These are phyloP conservation scores for Cyprinodon variegatus DNA, from an alignment of 2,113 vertebrate species.

Conservation along the genomic window DNA sequence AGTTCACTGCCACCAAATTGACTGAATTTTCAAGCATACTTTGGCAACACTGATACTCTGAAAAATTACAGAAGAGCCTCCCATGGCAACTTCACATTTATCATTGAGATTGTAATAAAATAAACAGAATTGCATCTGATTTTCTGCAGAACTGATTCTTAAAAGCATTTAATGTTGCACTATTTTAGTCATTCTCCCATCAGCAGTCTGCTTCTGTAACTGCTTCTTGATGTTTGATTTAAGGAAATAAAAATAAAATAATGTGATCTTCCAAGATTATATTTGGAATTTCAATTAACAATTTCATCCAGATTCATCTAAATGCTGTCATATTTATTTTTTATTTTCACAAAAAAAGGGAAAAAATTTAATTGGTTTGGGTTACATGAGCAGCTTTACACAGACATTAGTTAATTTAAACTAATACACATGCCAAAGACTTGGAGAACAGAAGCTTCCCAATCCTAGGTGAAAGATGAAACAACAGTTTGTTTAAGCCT, in stretches of 20 bases:
- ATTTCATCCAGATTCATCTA: background rate
- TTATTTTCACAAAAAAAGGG: too few relatives aligned
- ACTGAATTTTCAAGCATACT: conserved; percentile 55
- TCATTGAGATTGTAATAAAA: conserved; percentile 10
- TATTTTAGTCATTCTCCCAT: background rate
- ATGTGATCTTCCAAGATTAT: background rate
- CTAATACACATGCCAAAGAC: background rate
- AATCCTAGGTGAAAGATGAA: too few relatives aligned
- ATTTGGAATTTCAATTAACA: background rate
- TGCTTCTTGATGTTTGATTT: background rate
- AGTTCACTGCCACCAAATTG: conserved; percentile 66
- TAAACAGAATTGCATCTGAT: conserved; percentile 2
- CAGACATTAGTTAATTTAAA: background rate
- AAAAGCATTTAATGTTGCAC: background rate
- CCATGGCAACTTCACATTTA: conserved; percentile 17
- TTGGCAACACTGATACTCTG: conserved; percentile 36
- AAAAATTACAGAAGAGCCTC: conserved; percentile 25
- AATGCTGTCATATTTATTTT: too few relatives aligned
- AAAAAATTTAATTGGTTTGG: too few relatives aligned
- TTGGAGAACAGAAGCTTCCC: background rate
- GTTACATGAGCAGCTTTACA: background rate
- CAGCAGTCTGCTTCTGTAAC: background rate
- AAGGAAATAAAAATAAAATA: background rate
- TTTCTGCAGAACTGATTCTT: background rate
- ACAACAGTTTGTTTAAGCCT: too few relatives aligned